A percentile compares a stretch with the other conserved stretches of the same genome.
Conservation (phyloP, 2,797 vertebrate genomes). For the Liasis olivaceus region DNA sequence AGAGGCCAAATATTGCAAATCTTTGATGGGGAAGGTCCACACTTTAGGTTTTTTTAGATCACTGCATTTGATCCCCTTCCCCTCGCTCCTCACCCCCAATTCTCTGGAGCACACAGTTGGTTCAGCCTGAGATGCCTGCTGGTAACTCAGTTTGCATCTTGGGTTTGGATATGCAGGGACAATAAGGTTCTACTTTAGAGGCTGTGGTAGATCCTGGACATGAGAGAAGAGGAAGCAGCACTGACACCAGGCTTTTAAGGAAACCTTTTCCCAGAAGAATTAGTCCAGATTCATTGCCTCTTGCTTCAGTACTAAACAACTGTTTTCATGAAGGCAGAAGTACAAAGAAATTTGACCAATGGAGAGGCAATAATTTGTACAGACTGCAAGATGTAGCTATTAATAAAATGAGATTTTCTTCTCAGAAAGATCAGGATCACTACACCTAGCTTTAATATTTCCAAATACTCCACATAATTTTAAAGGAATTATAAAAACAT, state of each 20-base stretch:
- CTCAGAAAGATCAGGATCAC: not conserved
- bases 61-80: not conserved
- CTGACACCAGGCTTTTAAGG: not conserved
- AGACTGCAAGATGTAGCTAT: not conserved
- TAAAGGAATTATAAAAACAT: too few species aligned
- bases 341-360: not conserved
- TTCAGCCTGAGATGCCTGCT: not conserved
- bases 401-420: not conserved
- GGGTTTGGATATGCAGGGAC: not conserved
- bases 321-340: not conserved
- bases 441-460: too few species aligned
- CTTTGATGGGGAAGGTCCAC: not conserved
- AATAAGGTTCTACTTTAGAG: not conserved
- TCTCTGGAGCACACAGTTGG: not conserved
- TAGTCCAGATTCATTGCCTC: not conserved
- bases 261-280: not conserved
- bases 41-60: not conserved
- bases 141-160: not conserved
- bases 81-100: not conserved
- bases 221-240: not conserved
- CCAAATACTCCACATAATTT: too few species aligned
- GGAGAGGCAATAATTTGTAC: not conserved
- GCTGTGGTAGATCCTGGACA: not conserved
- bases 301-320: not conserved
- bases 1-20: not conserved